Conservation (phyloP, 1,140 invertebrate species). For the Hylaeus volcanicus region DNA sequence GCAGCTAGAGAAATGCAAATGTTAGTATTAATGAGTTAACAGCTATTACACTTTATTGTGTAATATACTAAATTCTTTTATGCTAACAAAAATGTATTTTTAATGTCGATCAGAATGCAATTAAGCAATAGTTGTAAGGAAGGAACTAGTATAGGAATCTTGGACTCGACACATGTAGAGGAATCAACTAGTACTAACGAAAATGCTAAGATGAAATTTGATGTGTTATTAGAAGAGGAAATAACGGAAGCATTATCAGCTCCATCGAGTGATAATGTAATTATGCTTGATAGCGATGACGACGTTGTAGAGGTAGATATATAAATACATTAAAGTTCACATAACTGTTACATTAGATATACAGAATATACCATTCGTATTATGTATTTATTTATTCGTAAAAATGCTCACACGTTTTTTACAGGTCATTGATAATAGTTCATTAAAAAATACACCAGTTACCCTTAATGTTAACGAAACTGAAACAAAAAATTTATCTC, state of each 20-base stretch:
- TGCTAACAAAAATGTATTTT: not conserved
- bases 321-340: not conserved
- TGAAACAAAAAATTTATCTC: not conserved
- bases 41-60: not conserved
- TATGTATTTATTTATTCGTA: conserved; percentile 3
- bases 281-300: conserved; percentile 69
- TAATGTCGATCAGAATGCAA: not conserved
- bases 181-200: not conserved
- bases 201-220: not conserved
- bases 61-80: not conserved
- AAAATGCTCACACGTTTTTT: conserved; percentile 8
- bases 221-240: not conserved
- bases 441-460: not conserved
- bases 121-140: not conserved
- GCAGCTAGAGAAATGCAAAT: not conserved
- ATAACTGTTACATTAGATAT: not conserved
- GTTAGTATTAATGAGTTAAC: conserved; percentile 12
- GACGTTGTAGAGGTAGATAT: conserved; percentile 64
- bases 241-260: not conserved
- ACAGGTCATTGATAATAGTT: not conserved
- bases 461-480: conserved; percentile 26
- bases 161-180: not conserved
- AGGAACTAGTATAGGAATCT: not conserved
- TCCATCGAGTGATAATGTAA: conserved; percentile 28
- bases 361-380: not conserved